Base-by-base conservation (phyloP, 35 echinoderm and acorn worm species). In the Anneissia japonica region DNA sequence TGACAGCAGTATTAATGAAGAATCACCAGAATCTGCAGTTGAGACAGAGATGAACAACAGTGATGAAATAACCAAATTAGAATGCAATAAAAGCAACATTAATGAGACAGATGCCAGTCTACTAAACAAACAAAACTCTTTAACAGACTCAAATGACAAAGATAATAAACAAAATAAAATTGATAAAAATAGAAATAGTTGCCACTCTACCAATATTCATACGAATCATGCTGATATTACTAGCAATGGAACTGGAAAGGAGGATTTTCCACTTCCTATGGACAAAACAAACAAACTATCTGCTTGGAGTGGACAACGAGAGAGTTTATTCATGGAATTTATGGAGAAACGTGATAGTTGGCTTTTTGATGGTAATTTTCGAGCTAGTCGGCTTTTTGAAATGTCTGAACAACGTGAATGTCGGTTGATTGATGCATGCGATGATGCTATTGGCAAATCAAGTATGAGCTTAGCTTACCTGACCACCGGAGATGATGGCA, bases 281-380 rank as follows among this genome's bases (percentile, higher is more conserved):
- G 51, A 64, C 51, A 64, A 64, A 64, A 64, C 51, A 64, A 64
- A 64, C 19, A 64, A 64, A 64, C 26, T 64, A 64, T 64, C 51
- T 26, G 51, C 51, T 19, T 64, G 51, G 51, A 64, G 51, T 23
- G 81, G 64, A 12, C 90, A 94, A 82, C 38, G 94, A 33, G 85
- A 91, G 38, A 93, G 90, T 19, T 55, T 84, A 0, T 90, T 97
- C 56, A 81, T 97, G 4, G 91, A 97, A 33, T 75, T 97, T 46
- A 93, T 87, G 17, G 94, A 97, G 82, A 97, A 97, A 82, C 84
- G 94, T 23, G 94, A 97, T 76, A 97, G 94, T 72, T 80, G 94
- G 11, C 77, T 97, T 79, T 31, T 97, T 34, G 94, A 97, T 26
- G 51, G 51, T 64, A 64, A 64, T 26, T 64, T 64, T 23, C 51